Evolutionary conservation across 2,113 vertebrate genomes (phyloP).

Genomic region (Tyto alba): DNA sequence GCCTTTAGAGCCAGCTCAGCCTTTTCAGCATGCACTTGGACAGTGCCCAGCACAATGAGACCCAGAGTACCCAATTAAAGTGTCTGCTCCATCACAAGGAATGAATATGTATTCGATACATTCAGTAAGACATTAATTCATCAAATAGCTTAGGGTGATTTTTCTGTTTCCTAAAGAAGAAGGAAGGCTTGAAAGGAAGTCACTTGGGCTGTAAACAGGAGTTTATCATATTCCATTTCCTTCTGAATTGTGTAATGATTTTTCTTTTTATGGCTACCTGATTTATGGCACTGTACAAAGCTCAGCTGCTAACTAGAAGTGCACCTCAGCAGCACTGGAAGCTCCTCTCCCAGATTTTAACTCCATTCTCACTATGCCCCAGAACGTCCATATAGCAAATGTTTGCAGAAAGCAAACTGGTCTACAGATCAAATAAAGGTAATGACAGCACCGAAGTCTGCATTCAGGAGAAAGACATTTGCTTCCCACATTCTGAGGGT

Average conservation of each 20-base stretch:
- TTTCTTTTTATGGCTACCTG: constrained; percentile 1
- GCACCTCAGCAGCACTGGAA: neutral
- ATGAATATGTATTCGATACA: neutral
- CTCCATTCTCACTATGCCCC: neutral
- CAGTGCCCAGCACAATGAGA: neutral
- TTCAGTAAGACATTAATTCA: neutral
- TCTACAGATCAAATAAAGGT: neutral
- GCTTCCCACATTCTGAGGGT: constrained; percentile 61
- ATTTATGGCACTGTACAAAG: constrained; percentile 17
- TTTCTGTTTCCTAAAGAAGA: neutral
- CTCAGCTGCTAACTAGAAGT: neutral
- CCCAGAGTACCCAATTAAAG: neutral
- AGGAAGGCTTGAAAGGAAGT: neutral
- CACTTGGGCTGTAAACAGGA: neutral
- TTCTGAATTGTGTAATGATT: neutral
- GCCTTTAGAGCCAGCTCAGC: neutral
- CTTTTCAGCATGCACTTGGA: neutral
- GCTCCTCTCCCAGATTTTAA: neutral
- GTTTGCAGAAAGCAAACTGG: constrained; percentile 24
- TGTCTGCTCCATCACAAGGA: neutral
- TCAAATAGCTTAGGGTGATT: neutral
- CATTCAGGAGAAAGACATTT: constrained; percentile 20
- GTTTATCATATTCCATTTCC: constrained; percentile 16
- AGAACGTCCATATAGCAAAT: neutral
- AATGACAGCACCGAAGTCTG: constrained; percentile 4